A percentile compares a stretch with the other conserved stretches of the same genome.
Evolutionary conservation across 2,888 invertebrate species (phyloP).

Genomic region (Sphecodes monilicornis): DNA sequence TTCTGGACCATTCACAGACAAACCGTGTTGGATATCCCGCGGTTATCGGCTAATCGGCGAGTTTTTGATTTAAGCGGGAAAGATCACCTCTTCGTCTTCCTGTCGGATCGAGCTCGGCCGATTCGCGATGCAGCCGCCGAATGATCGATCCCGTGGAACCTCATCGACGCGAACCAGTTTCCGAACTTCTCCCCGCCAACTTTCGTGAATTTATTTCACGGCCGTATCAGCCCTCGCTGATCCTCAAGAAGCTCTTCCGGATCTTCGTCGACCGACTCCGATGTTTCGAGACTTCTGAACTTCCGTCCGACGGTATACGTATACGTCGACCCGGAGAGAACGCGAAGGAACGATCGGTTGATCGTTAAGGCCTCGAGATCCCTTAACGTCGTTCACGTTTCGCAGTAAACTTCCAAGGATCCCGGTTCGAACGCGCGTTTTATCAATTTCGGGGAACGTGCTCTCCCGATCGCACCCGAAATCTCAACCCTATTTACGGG

Average conservation of each 20-base stretch:
- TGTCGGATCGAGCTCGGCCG: conserved; percentile 49
- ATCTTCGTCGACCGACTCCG: conserved; percentile 8
- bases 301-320: conserved; percentile 13
- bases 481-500: neutral
- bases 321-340: neutral
- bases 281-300: conserved; percentile 12
- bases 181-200: conserved; percentile 33
- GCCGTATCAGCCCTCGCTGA: conserved; percentile 55
- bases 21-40: conserved; percentile 13
- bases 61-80: conserved; percentile 47
- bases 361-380: conserved; percentile 51
- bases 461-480: neutral
- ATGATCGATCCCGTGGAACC: conserved; percentile 39
- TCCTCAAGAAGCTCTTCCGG: conserved; percentile 49
- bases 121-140: conserved; percentile 5
- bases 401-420: conserved; percentile 24
- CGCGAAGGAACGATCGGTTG: conserved; percentile 35
- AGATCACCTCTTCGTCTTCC: conserved; percentile 46
- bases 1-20: neutral
- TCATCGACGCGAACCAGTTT: conserved; percentile 50
- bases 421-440: conserved; percentile 1
- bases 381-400: conserved; percentile 44
- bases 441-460: conserved; percentile 21
- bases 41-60: conserved; percentile 41
- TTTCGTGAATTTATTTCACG: conserved; percentile 63